Evolutionary conservation across 2,113 vertebrate species (phyloP).

Genomic region (Indri indri): DNA sequence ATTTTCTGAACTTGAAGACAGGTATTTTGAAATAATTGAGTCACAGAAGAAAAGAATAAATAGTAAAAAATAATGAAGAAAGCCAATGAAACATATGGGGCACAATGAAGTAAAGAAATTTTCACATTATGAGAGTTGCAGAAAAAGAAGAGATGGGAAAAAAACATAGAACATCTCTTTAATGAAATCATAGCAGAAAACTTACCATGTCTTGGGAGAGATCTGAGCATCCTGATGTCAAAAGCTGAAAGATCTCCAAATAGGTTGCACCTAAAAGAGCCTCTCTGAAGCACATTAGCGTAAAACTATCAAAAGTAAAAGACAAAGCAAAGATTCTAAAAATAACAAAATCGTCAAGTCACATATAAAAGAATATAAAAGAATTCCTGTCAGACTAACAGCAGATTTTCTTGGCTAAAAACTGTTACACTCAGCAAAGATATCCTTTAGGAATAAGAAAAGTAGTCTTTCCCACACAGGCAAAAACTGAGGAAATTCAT

Average conservation of each 20-base stretch:
- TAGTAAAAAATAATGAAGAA: not conserved
- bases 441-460: not conserved
- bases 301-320: not conserved
- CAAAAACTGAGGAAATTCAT: not conserved
- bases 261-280: not conserved
- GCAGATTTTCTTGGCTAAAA: not conserved
- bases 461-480: not conserved
- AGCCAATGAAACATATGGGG: not conserved
- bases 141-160: not conserved
- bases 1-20: not conserved
- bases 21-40: not conserved
- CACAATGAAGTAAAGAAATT: not conserved
- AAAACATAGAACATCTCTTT: not conserved
- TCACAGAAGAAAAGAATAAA: not conserved
- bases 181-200: not conserved
- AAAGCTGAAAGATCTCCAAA: not conserved
- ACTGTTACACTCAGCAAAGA: not conserved
- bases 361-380: not conserved
- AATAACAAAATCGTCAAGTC: not conserved
- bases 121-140: not conserved
- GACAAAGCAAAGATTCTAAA: not conserved
- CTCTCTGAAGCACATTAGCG: not conserved
- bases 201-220: not conserved
- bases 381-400: not conserved
- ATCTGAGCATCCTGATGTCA: not conserved